These are phyloP conservation scores for Plutomurus gul DNA, from an alignment of 1,140 invertebrate species.

Conservation along the genomic window DNA sequence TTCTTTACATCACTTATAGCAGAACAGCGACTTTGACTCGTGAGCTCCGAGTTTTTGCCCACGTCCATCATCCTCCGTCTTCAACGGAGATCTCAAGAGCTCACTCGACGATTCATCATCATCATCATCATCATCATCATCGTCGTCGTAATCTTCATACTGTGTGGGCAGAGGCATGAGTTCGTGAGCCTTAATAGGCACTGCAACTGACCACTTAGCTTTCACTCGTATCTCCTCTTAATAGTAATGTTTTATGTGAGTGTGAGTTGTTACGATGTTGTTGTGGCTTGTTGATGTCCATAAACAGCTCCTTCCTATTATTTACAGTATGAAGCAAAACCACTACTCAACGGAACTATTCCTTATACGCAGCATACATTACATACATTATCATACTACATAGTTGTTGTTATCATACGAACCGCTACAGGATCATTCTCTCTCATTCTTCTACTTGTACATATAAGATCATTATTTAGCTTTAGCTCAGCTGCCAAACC, in stretches of 20 bases:
- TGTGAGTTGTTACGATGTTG: background rate
- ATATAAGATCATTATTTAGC: too few species aligned
- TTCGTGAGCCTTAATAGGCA: background rate
- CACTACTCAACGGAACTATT: too few species aligned
- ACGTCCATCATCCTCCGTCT: background rate
- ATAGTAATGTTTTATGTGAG: background rate
- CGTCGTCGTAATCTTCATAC: background rate
- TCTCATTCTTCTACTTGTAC: too few species aligned
- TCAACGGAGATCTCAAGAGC: background rate
- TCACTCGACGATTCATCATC: background rate
- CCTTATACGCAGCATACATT: too few species aligned
- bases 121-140: background rate
- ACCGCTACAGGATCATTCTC: too few species aligned
- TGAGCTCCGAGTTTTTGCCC: slow-evolving; percentile 3
- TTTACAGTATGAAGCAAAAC: background rate
- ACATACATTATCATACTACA: too few species aligned
- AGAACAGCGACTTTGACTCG: background rate
- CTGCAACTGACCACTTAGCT: background rate
- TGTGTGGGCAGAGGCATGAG: background rate
- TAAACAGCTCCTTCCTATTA: background rate
- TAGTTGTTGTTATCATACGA: too few species aligned
- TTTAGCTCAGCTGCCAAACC: too few species aligned
- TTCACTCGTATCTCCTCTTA: too few species aligned
- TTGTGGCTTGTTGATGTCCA: background rate
- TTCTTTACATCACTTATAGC: too few species aligned